Base-by-base conservation (phyloP, 2,888 invertebrate species). In the Caenorhabditis sinica region DNA sequence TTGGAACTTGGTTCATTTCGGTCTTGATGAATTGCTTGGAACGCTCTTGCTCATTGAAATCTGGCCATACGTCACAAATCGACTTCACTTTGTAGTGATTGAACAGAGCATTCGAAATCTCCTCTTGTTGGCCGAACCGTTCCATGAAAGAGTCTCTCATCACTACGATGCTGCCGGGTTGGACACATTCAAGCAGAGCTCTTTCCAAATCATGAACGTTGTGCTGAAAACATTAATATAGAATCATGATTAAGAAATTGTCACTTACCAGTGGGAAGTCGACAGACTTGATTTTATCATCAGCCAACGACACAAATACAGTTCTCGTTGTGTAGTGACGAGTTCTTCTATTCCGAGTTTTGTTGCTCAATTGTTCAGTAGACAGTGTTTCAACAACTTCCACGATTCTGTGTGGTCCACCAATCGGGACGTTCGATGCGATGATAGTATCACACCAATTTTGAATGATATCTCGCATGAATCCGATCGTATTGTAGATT, bases 391-490 rank as follows among this genome's bases (percentile, higher is more conserved):
- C 88, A 13, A 88, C 66, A 6, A 88, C 58, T 77, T 88, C 88
- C 17, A 88, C 86, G 9, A 73, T 51, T 40, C 77, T 56, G 11
- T 82, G 83, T 25, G 69, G 75, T 23, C 88, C 88, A 17, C 86
- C 88, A 15, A 88, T 86, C 13, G 86, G 85, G 15, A 82, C 74
- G 20, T 80, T 40, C 0, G 86, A 83, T 17, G 68, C 28, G 20
- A 75, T 74, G n/a, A 84, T 74, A 8, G 84, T 75, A 30, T 84
- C 84, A 40, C 84, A 84, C 88, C 88, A 88, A 75, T 85, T 87
- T 33, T 88, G 88, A 30, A 88, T 85, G 36, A 87, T 87, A 63
- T 88, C 88, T n/a, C 86, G n/a, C 68, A 88, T 87, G 76, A 87
- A 88, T 17, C 87, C 88, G 25, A 88, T 86, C 1, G 88, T 88